Percentiles rank a stretch among this genome's conserved stretches.
Evolutionary conservation across 1,140 invertebrate species (phyloP).

Genomic region (Sminthurides bifidus): DNA sequence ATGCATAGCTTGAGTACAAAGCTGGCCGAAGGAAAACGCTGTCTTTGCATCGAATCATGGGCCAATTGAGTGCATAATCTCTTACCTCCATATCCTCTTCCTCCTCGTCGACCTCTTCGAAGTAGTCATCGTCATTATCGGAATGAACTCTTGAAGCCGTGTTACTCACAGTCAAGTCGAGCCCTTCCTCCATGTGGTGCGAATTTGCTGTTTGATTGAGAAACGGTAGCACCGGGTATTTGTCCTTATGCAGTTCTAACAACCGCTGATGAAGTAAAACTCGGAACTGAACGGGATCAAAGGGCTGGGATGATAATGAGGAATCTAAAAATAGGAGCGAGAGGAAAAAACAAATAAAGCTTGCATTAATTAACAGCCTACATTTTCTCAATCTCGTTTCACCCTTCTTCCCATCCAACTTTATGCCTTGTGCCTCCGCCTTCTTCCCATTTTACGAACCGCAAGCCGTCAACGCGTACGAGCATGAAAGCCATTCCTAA

Average conservation of each 20-base stretch:
- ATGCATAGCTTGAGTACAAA: too few species aligned
- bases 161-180: constrained; percentile 46
- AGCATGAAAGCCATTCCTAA: too few species aligned
- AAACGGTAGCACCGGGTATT: constrained; percentile 44
- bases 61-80: too few species aligned
- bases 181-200: constrained; percentile 54
- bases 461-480: too few species aligned
- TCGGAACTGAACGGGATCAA: constrained; percentile 82
- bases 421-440: too few species aligned
- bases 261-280: constrained; percentile 74
- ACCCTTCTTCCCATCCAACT: too few species aligned
- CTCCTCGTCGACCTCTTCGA: constrained; percentile 38
- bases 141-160: constrained; percentile 42
- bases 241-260: constrained; percentile 69
- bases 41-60: too few species aligned
- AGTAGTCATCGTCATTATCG: constrained; percentile 46
- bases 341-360: constrained; percentile 4
- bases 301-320: constrained; percentile 37
- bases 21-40: too few species aligned
- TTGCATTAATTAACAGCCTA: background rate
- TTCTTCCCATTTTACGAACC: too few species aligned
- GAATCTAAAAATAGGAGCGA: constrained; percentile 16
- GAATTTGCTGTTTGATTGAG: constrained; percentile 58
- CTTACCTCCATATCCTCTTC: constrained; percentile 34
- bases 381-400: background rate